Evolutionary conservation across 2,797 vertebrate genomes (phyloP), one percentile per base, ranked within the genome.

Genomic region (Acanthopagrus latus): DNA sequence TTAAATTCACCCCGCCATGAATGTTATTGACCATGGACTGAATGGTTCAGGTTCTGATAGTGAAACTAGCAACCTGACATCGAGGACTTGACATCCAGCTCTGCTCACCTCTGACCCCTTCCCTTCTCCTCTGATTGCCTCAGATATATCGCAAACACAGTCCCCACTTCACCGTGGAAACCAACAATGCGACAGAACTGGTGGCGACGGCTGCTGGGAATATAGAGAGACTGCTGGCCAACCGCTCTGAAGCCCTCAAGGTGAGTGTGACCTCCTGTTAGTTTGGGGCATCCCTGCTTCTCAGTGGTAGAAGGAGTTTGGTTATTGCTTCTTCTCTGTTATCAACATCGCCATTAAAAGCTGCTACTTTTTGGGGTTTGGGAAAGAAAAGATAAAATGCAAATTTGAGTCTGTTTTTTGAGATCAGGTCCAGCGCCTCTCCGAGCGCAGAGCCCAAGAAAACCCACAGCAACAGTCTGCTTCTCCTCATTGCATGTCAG

Each of bases 191-290:
- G 13, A 88, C 76, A 11, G 86, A 97, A n/a, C 93, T 99, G 83
- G 97, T 99, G 81, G 93, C 94, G 84, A 95, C 95, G 25, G 97
- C 98, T 83, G 96, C 98, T 17, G 94, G 94, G 71, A 95, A 98
- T 77, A 98, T 99, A 20, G 97, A 99, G 88, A 97, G 93, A 54
- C 95, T 99, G 58, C 94, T 99, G 33, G 94, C 90, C 62, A 98
- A 96, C 58, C 96, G 98, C 72, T 98, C 97, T 4, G 91, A 92
- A 86, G 97, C 98, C 47, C 90, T 99, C 12, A 95, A 95, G 96
- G 98, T 99, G 82, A 97, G 96, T 95, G 10, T 25, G 27, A 71
- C 29, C 33, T 60, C 12, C 23, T 16, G 33, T 20, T 0, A 21
- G 47, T 7, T 11, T 10, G 2, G 44, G 12, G 1, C 0, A 57